Evolutionary conservation across 37 sponge, comb jelly and placozoan species (phyloP), one percentile per base, ranked within the genome.

Genomic region (Spongia lamella): DNA sequence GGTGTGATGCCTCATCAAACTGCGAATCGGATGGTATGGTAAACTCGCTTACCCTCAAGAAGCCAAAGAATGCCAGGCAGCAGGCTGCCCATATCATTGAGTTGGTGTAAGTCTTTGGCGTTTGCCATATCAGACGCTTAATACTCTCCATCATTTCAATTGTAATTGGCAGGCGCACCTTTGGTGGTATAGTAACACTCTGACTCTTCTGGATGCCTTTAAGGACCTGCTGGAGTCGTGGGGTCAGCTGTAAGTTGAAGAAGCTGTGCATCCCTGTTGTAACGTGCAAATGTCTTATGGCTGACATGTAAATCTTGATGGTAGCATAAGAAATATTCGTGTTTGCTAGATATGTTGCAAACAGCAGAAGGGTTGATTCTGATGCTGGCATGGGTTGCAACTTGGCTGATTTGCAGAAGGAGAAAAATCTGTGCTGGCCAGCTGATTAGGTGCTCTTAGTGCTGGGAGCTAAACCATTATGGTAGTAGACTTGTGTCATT

Each of bases 221-320:
- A 9, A 43, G 47, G 5, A 9, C 47, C 47, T 13, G 9, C 47
- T 43, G 47, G 5, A 43, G 47, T 43, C 47, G 5, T 13, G 47
- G 47, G 9, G 47, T 43, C 7, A 43, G 47, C 9, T 43, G 47
- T 9, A 13, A 5, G 7, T 43, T 9, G 9, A 43, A 43, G 9
- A 9, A 43, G 9, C 47, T 43, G 9, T 43, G 47, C 47, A 43
- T 43, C 7, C 47, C 47, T 13, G 47, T 9, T 5, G 9, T 43
- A 43, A 43, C 9, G 9, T 43, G 47, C 47, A 43, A 38, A n/a
- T n/a, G n/a, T n/a, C n/a, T n/a, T n/a, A n/a, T n/a, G n/a, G 79
- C 72, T 17, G 70, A 35, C 15, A 84, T 37, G 53, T 84, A 84
- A 0, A 30, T 22, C 50, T 77, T 77, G 0, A 84, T 77, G 26